Evolutionary conservation across 2,888 invertebrate genomes (phyloP), one percentile per base, ranked within the genome.

Genomic region (Bhutanitis thaidina): DNA sequence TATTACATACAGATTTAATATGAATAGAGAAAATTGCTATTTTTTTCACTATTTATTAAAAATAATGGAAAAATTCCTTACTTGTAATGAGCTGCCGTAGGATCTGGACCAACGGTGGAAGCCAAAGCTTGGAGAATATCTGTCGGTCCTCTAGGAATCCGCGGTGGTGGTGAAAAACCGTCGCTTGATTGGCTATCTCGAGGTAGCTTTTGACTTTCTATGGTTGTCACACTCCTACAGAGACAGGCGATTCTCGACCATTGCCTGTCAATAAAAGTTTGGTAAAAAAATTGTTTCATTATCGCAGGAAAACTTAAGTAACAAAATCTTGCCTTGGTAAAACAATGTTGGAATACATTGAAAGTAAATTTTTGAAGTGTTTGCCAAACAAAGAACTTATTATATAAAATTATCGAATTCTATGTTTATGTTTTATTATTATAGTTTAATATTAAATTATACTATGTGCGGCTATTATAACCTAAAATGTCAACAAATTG

Each of bases 21-120:
- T n/a, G n/a, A n/a, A n/a, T n/a, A n/a, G n/a, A n/a, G n/a, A n/a
- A n/a, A n/a, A n/a, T n/a, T n/a, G n/a, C n/a, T n/a, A n/a, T n/a
- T n/a, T n/a, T n/a, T n/a, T n/a, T n/a, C n/a, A n/a, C n/a, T n/a
- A n/a, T n/a, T n/a, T n/a, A n/a, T n/a, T n/a, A n/a, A n/a, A n/a
- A n/a, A n/a, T n/a, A n/a, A n/a, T n/a, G n/a, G n/a, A n/a, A n/a
- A n/a, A n/a, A n/a, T n/a, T n/a, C n/a, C n/a, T 44, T 77, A 90
- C 90, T 95, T 96, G 75, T 95, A 98, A 74, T 96, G 95, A 2
- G 96, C 91, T n/a, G 96, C 96, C 0, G 96, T 96, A 3, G 93
- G 92, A 78, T 97, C 97, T 37, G 92, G 83, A n/a, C 92, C 91
- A 4, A 96, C 92, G 0, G 97, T 97, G 54, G 91, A 91, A 36